phyloP scores from a whole-genome alignment of 2,113 vertebrate species.

The Phyllostomus discolor region DNA sequence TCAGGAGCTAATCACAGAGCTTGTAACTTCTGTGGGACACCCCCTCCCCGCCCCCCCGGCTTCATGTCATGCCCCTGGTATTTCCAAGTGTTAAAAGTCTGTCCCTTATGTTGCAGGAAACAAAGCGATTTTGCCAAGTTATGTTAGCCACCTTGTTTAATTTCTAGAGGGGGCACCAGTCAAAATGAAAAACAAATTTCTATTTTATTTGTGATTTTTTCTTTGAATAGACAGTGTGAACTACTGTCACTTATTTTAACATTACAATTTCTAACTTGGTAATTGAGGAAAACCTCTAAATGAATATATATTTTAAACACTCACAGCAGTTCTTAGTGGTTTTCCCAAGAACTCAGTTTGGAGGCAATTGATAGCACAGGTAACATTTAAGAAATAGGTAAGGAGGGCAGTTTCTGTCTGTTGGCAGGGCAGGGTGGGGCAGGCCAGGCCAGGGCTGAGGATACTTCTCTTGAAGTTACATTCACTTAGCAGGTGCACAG shows the following conservation, averaged over 20 bases:
- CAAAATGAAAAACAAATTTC: background rate
- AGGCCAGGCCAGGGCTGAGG: background rate
- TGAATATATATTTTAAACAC: background rate
- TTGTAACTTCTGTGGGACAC: background rate
- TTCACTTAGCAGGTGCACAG: background rate
- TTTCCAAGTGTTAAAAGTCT: slow-evolving; percentile 24
- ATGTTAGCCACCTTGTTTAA: slow-evolving; percentile 16
- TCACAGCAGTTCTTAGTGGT: background rate
- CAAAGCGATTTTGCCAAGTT: background rate
- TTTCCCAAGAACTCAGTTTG: background rate
- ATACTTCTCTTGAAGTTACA: background rate
- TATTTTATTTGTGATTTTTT: background rate
- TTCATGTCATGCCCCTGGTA: background rate
- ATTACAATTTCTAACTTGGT: background rate
- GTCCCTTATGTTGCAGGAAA: background rate
- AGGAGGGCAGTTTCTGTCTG: background rate
- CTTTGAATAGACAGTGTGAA: background rate
- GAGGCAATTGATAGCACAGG: background rate
- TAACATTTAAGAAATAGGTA: background rate
- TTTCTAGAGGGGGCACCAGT: background rate
- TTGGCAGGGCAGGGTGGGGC: background rate
- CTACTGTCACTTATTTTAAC: background rate
- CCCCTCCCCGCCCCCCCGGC: background rate
- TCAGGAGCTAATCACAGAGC: slow-evolving; percentile 18
- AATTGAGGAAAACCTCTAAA: background rate